phyloP scores from a whole-genome alignment of 2,113 vertebrate species.

The Chloroceryle aenea region DNA sequence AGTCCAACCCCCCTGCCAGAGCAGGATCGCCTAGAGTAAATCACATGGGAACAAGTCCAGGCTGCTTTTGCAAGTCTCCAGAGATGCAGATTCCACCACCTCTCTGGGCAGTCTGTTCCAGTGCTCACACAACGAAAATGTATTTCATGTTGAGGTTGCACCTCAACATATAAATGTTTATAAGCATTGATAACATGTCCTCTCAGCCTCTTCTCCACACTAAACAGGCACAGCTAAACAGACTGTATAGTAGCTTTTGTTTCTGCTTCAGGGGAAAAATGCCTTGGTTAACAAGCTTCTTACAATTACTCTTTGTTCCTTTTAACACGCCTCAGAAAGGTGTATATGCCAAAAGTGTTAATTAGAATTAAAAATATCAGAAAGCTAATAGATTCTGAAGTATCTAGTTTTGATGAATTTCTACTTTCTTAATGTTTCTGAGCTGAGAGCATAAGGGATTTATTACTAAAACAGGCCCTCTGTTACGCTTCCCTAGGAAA shows the following conservation, averaged over 20 bases:
- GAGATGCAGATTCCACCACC: no score
- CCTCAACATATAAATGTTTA: no score
- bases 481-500: neutral
- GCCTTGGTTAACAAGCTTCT: neutral
- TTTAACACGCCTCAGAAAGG: neutral
- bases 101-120: no score
- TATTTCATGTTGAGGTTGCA: no score
- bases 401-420: neutral
- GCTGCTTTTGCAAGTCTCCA: no score
- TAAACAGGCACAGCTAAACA: no score
- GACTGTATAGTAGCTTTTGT: neutral
- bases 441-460: neutral
- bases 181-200: no score
- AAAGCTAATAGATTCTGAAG: neutral
- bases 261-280: neutral
- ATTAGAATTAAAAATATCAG: neutral
- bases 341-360: neutral
- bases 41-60: no score
- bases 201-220: no score
- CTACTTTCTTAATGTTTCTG: neutral
- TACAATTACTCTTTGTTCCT: neutral
- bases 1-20: no score
- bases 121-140: no score
- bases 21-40: no score
- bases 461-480: neutral